Conservation (phyloP, 2,113 vertebrate species). For the Lontra canadensis region DNA sequence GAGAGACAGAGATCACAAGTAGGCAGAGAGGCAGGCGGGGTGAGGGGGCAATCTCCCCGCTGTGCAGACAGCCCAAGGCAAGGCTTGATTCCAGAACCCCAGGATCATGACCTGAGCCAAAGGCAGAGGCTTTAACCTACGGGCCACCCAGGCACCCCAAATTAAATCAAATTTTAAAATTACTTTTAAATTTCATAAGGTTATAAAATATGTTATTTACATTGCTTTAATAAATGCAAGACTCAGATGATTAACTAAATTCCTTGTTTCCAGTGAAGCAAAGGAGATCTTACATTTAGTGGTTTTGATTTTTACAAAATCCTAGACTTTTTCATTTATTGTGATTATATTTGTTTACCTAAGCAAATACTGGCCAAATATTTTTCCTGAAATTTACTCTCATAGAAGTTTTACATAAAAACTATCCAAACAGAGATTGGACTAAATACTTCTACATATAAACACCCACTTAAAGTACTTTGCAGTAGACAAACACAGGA, state of each 20-base stretch:
- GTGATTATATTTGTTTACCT: background rate
- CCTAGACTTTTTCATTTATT: background rate
- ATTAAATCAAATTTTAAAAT: background rate
- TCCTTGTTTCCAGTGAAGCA: background rate
- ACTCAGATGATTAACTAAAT: background rate
- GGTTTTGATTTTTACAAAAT: background rate
- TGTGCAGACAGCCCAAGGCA: too few species aligned
- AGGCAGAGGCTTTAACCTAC: too few species aligned
- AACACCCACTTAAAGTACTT: background rate
- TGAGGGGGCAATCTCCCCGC: too few species aligned
- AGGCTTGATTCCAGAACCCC: too few species aligned
- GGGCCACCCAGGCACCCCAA: too few species aligned
- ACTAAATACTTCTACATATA: background rate
- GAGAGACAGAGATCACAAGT: too few species aligned
- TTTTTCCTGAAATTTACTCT: background rate
- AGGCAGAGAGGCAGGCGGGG: too few species aligned
- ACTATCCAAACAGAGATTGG: background rate
- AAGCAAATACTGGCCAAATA: background rate
- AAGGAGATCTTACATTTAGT: background rate
- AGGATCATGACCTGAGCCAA: too few species aligned
- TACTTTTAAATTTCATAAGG: background rate
- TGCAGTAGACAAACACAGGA: background rate
- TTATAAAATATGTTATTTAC: background rate
- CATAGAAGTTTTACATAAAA: background rate
- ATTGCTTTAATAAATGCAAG: background rate